Base-by-base conservation (phyloP, 1,140 invertebrate species). In the Plutomurus gul region DNA sequence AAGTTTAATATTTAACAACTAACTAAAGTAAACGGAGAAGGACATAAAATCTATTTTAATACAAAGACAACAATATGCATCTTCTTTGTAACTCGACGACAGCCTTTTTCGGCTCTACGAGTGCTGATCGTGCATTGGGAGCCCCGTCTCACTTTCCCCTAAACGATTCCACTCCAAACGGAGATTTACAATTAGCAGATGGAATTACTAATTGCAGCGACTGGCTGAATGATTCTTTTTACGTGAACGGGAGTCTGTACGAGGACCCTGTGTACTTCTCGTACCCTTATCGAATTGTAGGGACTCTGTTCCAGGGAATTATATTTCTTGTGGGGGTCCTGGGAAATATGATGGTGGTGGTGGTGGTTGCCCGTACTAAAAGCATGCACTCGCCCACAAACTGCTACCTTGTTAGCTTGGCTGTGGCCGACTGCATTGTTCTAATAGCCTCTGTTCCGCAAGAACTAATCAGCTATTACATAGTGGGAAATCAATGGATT, bases 351-450 rank as follows among this genome's bases (percentile, higher is more conserved):
- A 85, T 89, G 85, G 89, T 90, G 0, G 88, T 90, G 5, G 85
- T 89, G 4, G 89, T 91, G 1, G 87, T 88, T 1, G 84, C 84
- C 4, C 82, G 85, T 5, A 88, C 87, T 2, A 85, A 86, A 40
- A 86, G 86, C 70, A 89, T 91, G 89, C 87, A 88, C 79, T 89
- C 90, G 5, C 90, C 90, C 0, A 91, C 90, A 27, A 91, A 91
- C 84, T 91, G 89, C 84, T 91, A 91, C 84, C 84, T 91, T 37
- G 89, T 91, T 4, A 90, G 88, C 56, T 82, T 91, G 79, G 90
- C 91, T 13, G 80, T 90, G 6, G 90, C 90, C 1, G 90, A 92
- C 87, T 86, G 88, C 84, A 84, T 88, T 82, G 87, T 91, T 73
- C 85, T 92, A 81, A 75, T 91, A 49, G 86, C 88, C 74, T 83